Evolutionary conservation across 2,888 invertebrate genomes (phyloP), one percentile per base, ranked within the genome.

Genomic region (Nebria brevicollis): DNA sequence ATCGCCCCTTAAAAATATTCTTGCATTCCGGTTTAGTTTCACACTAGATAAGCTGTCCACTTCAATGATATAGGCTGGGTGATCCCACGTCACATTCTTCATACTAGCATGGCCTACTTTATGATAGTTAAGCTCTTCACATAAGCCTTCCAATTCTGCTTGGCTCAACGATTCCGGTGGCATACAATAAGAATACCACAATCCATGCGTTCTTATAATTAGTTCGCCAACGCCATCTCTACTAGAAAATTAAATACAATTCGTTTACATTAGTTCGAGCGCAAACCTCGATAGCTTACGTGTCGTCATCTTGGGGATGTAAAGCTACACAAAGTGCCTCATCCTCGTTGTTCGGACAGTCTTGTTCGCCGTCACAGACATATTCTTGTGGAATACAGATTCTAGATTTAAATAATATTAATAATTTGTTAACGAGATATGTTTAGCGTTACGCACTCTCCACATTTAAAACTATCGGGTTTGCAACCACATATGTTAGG

Each of bases 311-410:
- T 13, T 87, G 86, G 15, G 88, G 85, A 83, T 89, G 89, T 65
- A 93, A 86, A 11, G 89, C 92, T 76, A 91, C 90, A 86, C 96
- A 96, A 5, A 89, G 87, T 7, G 86, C 86, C 86, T 96, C 96
- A 85, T 96, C 96, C 84, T 94, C 94, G 6, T 93, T 93, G 82
- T 92, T 90, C 0, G 93, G 93, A 87, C 96, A 96, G 86, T 96
- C 96, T 0, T 87, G 85, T 7, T 92, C 88, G n/a, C 93, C 94
- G 86, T 96, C 96, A 86, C 96, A 96, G 0, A 95, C 92, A 89
- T 94, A 92, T 83, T 95, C 95, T 34, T 90, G 89, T 0, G 95
- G 92, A 72, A 96, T 91, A 85, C 96, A 96, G 77, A 90, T 89
- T 7, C 91, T 89, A 26, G 90, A 89, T 82, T 89, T 89, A 83